These are phyloP conservation scores for Holcopasites calliopsidis DNA, from an alignment of 1,140 invertebrate genomes.

Conservation along the genomic window DNA sequence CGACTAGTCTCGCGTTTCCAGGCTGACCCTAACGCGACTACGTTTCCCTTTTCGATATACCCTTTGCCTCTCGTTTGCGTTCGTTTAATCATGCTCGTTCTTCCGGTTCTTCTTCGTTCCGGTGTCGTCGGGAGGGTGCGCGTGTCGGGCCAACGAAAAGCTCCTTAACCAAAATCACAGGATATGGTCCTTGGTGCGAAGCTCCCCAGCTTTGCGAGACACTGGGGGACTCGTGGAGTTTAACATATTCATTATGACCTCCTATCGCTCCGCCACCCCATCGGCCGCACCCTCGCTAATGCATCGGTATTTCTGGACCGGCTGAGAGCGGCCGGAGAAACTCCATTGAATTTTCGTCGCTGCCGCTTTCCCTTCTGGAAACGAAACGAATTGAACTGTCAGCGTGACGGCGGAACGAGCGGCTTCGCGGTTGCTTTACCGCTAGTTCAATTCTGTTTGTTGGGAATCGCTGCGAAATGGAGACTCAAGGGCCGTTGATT, in stretches of 20 bases:
- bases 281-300: neutral
- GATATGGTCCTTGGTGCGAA: neutral
- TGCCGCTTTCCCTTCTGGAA: neutral
- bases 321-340: neutral
- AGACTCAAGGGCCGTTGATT: too few species aligned
- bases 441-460: neutral
- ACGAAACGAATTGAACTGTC: neutral
- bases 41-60: neutral
- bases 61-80: neutral
- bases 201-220: neutral
- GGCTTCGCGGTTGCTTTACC: neutral
- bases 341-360: conserved; percentile 8
- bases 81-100: neutral
- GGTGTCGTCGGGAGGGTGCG: neutral
- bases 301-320: neutral
- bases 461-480: too few species aligned
- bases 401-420: too few species aligned
- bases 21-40: neutral
- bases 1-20: neutral
- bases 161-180: neutral
- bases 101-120: neutral
- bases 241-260: conserved; percentile 32
- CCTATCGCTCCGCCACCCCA: neutral
- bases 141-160: neutral
- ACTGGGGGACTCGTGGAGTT: neutral